A percentile compares a stretch with the other conserved stretches of the same genome.
These are phyloP conservation scores for Apostichopus parvimensis DNA, from an alignment of 35 echinoderm and acorn worm species.

Conservation along the genomic window DNA sequence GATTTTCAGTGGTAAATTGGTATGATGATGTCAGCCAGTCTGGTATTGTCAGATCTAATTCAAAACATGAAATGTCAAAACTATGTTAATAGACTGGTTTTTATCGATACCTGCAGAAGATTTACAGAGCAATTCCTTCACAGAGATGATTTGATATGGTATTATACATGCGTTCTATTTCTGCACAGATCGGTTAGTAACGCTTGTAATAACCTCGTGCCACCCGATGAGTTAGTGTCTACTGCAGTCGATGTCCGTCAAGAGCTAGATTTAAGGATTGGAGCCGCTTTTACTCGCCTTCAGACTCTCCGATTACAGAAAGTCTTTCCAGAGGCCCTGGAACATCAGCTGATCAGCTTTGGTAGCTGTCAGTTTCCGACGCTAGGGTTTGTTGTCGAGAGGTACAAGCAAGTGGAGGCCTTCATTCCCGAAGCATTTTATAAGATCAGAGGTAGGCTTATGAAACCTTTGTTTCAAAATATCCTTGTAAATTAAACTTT, in stretches of 20 bases:
- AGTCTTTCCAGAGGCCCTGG: conserved; percentile 84
- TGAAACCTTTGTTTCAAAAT: neutral
- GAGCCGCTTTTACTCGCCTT: conserved; percentile 94
- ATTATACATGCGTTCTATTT: neutral
- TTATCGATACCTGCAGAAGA: no score
- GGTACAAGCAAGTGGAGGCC: conserved; percentile 93
- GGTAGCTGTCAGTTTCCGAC: conserved; percentile 98
- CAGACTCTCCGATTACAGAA: conserved; percentile 86
- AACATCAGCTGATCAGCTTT: conserved; percentile 88
- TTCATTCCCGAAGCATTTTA: conserved; percentile 95
- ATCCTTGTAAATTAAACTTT: neutral
- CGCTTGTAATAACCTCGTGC: conserved; percentile 74
- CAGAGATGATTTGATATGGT: conserved; percentile 31
- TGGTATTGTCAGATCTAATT: no score
- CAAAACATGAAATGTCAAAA: no score
- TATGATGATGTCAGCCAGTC: no score
- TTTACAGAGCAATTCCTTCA: no score
- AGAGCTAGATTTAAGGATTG: conserved; percentile 91
- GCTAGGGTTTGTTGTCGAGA: conserved; percentile 94
- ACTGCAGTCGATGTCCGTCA: conserved; percentile 94
- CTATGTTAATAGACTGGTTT: no score
- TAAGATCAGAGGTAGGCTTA: conserved; percentile 83
- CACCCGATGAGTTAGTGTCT: conserved; percentile 72
- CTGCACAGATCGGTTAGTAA: conserved; percentile 73
- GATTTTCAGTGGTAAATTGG: no score